phyloP scores from a whole-genome alignment of 2,113 vertebrate species.

The Callorhinus ursinus region DNA sequence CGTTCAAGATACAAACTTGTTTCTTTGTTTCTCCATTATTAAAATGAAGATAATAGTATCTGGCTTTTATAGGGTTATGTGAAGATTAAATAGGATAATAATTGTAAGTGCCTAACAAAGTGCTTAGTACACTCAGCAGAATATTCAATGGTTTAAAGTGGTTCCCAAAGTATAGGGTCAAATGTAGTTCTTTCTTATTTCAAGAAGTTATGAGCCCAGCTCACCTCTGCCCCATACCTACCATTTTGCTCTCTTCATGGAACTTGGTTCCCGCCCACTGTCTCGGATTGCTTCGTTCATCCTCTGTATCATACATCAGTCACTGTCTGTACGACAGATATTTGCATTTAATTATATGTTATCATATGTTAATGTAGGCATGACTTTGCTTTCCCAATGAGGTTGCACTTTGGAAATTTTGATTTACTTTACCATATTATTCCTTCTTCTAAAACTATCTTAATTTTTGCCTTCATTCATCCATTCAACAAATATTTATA shows the following conservation, averaged over 20 bases:
- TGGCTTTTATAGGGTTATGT: background rate
- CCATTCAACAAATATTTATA: background rate
- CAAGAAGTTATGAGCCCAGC: background rate
- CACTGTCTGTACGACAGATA: background rate
- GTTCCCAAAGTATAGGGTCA: background rate
- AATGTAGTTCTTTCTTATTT: background rate
- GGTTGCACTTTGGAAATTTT: background rate
- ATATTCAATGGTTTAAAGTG: background rate
- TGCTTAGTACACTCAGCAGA: background rate
- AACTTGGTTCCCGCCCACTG: background rate
- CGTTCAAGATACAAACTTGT: background rate
- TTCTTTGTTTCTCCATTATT: background rate
- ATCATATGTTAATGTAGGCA: background rate
- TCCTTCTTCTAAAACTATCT: background rate
- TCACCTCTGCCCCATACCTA: background rate
- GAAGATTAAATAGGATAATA: background rate
- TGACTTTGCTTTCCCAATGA: background rate
- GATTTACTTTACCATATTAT: background rate
- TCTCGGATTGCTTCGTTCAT: no score
- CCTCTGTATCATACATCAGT: background rate
- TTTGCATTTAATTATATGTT: background rate
- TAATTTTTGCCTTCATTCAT: background rate
- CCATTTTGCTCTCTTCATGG: background rate
- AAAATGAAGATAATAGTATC: background rate
- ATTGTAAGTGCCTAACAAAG: background rate